Evolutionary conservation across 2,797 vertebrate species (phyloP).

Genomic region (Sylvia borin): DNA sequence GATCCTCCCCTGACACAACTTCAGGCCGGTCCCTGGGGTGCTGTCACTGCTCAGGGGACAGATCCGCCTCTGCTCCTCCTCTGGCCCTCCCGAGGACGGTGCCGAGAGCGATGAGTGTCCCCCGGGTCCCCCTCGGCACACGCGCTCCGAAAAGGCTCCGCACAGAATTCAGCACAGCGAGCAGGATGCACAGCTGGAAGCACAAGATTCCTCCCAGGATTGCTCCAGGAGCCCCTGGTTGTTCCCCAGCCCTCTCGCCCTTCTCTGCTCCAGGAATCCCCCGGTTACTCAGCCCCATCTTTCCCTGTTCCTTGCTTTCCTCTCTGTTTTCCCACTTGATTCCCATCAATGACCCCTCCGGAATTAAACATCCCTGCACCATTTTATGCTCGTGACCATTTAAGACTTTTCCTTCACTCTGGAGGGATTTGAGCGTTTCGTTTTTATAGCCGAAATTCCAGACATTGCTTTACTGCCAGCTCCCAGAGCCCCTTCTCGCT

Average conservation of each 20-base stretch:
- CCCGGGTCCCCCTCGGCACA: not conserved
- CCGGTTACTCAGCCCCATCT: accelerated
- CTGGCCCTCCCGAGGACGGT: not conserved
- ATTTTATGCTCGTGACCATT: accelerated
- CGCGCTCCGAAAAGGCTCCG: accelerated
- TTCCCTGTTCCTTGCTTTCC: not conserved
- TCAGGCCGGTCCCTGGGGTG: not conserved
- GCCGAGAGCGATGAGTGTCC: not conserved
- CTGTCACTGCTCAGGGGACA: not conserved
- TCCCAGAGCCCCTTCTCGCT: not conserved
- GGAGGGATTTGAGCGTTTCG: not conserved
- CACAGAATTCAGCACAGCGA: accelerated
- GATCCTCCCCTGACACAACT: not conserved
- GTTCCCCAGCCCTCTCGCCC: too few species aligned
- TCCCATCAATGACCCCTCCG: accelerated
- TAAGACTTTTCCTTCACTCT: accelerated
- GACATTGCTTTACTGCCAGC: accelerated
- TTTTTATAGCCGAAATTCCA: not conserved
- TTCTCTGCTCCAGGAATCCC: not conserved
- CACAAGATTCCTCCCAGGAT: too few species aligned
- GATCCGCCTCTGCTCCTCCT: not conserved
- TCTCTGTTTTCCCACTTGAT: not conserved
- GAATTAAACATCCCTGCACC: accelerated
- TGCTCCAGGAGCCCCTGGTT: not conserved
- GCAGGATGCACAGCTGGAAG: accelerated